These are phyloP conservation scores for Mus spretus DNA, from an alignment of 2,797 vertebrate species.

Conservation along the genomic window DNA sequence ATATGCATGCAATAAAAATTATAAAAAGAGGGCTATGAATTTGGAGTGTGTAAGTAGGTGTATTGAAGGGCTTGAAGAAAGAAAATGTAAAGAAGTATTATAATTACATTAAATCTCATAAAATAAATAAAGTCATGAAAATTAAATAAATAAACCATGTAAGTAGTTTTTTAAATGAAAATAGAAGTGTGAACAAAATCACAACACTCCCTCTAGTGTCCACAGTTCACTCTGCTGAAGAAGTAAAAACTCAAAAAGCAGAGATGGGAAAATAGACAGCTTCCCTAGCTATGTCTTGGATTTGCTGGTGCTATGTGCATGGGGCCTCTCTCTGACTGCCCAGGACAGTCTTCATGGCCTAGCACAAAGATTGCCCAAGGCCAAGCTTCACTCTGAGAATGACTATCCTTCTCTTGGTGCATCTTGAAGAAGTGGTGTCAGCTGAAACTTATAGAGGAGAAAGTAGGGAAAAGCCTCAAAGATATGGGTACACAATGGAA, in stretches of 20 bases:
- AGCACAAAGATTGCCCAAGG: slow-evolving; percentile 66
- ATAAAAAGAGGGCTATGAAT: neutral
- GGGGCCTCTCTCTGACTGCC: neutral
- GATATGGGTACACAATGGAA: no score
- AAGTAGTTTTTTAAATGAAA: slow-evolving; percentile 64
- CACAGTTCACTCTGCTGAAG: slow-evolving; percentile 43
- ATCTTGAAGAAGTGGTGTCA: no score
- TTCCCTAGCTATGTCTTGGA: neutral
- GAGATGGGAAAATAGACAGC: neutral
- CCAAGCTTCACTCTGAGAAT: neutral
- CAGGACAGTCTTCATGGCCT: neutral
- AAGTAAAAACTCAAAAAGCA: neutral
- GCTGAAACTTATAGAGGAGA: no score
- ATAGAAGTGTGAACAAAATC: slow-evolving; percentile 77
- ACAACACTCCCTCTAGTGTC: slow-evolving; percentile 77
- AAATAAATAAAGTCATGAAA: neutral
- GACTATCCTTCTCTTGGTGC: neutral
- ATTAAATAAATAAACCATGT: slow-evolving; percentile 20
- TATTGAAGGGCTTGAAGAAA: neutral
- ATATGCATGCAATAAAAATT: neutral
- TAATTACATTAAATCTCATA: neutral
- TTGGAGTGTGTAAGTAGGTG: no score
- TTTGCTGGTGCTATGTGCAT: neutral
- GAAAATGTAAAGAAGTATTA: neutral
- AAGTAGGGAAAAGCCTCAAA: no score